A percentile compares a stretch with the other conserved stretches of the same genome.
phyloP scores from a whole-genome alignment of 2,113 vertebrate species.

The Anguilla japonica region DNA sequence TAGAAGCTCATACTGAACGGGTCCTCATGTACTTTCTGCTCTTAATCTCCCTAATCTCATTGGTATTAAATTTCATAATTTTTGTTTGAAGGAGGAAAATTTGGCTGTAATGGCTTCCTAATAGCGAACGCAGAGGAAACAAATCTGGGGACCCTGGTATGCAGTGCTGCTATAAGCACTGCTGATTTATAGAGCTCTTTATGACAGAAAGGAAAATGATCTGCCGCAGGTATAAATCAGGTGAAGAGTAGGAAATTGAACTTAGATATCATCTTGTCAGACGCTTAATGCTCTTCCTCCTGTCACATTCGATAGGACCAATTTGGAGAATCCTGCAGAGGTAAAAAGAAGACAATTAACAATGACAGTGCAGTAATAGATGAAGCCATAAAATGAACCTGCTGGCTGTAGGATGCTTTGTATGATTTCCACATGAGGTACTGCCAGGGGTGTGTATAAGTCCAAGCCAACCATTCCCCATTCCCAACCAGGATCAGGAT shows the following conservation, averaged over 20 bases:
- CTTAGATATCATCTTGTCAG: conserved; percentile 99
- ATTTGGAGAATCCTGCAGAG: conserved; percentile 99
- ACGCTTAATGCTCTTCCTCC: conserved; percentile 99
- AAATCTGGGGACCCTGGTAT: conserved; percentile 87
- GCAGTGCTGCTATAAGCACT: conserved; percentile 96
- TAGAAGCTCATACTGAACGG: conserved; percentile 86
- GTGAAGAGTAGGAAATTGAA: conserved; percentile 99
- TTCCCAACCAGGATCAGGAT: conserved; percentile 65
- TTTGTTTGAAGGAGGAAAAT: conserved; percentile 99
- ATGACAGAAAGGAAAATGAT: conserved; percentile 99
- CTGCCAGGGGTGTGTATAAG: conserved; percentile 88
- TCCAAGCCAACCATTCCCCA: conserved; percentile 81
- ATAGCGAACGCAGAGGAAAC: conserved; percentile 97
- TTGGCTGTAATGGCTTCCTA: conserved; percentile 99
- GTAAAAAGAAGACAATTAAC: conserved; percentile 99
- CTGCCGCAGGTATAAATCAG: conserved; percentile 99
- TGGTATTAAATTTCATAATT: conserved; percentile 99
- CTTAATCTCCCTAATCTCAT: conserved; percentile 99
- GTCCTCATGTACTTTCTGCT: conserved; percentile 84
- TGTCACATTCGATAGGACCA: conserved; percentile 99
- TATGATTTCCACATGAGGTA: conserved; percentile 99
- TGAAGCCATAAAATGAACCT: conserved; percentile 99
- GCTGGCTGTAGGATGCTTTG: conserved; percentile 94
- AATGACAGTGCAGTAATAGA: conserved; percentile 99
- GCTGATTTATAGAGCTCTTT: conserved; percentile 99